Evolutionary conservation across 2,888 invertebrate genomes (phyloP).

Genomic region (Nomada ferruginata): DNA sequence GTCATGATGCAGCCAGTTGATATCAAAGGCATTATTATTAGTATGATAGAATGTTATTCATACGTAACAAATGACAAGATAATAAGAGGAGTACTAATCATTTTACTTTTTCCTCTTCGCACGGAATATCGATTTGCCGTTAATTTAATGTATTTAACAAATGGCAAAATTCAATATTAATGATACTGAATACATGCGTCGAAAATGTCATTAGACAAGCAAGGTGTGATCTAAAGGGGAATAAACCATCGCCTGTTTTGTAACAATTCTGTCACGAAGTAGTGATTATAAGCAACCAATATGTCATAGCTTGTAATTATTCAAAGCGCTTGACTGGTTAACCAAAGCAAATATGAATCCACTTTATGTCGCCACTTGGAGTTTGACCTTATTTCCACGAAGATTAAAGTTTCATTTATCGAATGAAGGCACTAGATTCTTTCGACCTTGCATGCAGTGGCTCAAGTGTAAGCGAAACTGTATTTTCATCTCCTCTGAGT

Average conservation of each 20-base stretch:
- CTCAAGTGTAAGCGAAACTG: constrained; percentile 15
- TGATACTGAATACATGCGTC: too few species aligned
- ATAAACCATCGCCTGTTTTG: background rate
- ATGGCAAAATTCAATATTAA: too few species aligned
- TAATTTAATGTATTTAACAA: too few species aligned
- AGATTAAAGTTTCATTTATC: constrained; percentile 61
- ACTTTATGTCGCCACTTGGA: constrained; percentile 43
- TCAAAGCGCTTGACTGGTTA: constrained; percentile 49
- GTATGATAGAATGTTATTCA: too few species aligned
- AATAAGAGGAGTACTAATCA: background rate
- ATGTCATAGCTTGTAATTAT: constrained; percentile 45
- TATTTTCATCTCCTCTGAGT: constrained; percentile 23
- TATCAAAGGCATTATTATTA: too few species aligned
- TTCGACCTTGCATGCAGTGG: constrained; percentile 41
- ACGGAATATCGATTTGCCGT: too few species aligned
- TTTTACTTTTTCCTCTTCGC: background rate
- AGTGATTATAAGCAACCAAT: constrained; percentile 49
- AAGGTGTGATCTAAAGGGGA: background rate
- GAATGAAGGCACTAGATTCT: constrained; percentile 40
- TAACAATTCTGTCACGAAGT: background rate
- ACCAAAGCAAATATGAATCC: constrained; percentile 50
- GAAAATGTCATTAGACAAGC: background rate
- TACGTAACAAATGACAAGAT: too few species aligned
- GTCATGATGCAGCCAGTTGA: too few species aligned
- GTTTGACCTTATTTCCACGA: constrained; percentile 59